Evolutionary conservation across 2,113 vertebrate genomes (phyloP), one percentile per base, ranked within the genome.

Genomic region (Rissa tridactyla): DNA sequence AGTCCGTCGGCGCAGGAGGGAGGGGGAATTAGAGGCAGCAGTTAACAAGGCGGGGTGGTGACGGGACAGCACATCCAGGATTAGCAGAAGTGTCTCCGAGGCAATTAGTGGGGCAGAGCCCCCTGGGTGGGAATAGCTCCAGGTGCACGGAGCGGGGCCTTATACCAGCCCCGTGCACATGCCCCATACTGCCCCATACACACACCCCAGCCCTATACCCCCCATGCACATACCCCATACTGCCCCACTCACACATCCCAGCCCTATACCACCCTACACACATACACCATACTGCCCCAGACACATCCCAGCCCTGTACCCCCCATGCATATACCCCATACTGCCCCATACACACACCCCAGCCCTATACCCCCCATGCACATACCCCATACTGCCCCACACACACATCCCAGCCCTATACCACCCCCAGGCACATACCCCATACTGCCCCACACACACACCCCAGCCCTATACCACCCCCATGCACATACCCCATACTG

Each of bases 101-200:
- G 0, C 62, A 40, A 94, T 86, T 68, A 82, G 52, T 47, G 29
- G 47, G 52, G 36, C 71, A 79, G 57, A 79, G 75, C 57, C 49
- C 69, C 18, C 15, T 23, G 4, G 0, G 0, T 2, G 18, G 80
- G 61, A 88, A 47, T 47, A 47, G 46, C 64, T 4, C 60, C 1
- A 1, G 6, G 17, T 2, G 5, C 27, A 20, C 42, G 47, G 22
- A 51, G 42, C 17, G 5, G n/a, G 69, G 40, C 29, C 22, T n/a
- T 10, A 11, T 2, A 4, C 3, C 11, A 44, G 38, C 61, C n/a
- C 52, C 1, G 2, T 0, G 1, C 10, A 34, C 3, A 5, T 0
- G 5, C 7, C 11, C 22, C 15, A 17, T 15, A 19, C 51, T 11
- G 27, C 25, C 32, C 20, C 25, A 15, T 38, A 38, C 15, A 7